Percentiles rank a stretch among this genome's conserved stretches.
Evolutionary conservation across 2,797 vertebrate genomes (phyloP).

Genomic region (Coregonus sp.): DNA sequence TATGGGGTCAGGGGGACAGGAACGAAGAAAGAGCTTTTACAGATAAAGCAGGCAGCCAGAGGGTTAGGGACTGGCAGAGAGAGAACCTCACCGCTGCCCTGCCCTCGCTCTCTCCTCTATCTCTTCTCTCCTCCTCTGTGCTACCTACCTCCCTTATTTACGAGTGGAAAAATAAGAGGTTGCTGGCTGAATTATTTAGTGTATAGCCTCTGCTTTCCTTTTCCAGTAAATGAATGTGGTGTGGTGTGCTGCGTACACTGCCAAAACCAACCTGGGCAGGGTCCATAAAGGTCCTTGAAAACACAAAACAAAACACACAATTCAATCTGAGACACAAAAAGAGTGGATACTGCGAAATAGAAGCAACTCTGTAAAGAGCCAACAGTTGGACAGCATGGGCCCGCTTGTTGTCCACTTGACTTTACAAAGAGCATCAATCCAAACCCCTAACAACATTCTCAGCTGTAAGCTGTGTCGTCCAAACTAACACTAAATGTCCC

Average conservation of each 20-base stretch:
- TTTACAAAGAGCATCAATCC: not conserved
- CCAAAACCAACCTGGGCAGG: not conserved
- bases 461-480: not conserved
- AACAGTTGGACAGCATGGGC: not conserved
- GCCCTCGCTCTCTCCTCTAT: too few species aligned
- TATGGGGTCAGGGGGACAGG: not conserved
- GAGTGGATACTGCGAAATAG: not conserved
- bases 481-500: not conserved
- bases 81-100: not conserved
- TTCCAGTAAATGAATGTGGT: not conserved
- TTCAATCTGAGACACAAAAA: not conserved
- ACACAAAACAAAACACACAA: not conserved
- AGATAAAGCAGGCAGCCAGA: constrained; percentile 2
- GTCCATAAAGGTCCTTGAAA: not conserved
- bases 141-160: constrained; percentile 31
- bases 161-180: constrained; percentile 26
- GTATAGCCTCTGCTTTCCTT: constrained; percentile 5
- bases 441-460: not conserved
- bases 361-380: too few species aligned
- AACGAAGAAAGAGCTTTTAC: constrained; percentile 3
- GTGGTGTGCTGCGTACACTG: not conserved
- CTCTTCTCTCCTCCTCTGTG: too few species aligned
- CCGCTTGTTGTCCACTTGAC: not conserved
- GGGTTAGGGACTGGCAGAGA: not conserved
- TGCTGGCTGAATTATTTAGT: constrained; percentile 39